Evolutionary conservation across 2,888 invertebrate species (phyloP), one percentile per base, ranked within the genome.

Genomic region (Acanthosepion pharaonis): DNA sequence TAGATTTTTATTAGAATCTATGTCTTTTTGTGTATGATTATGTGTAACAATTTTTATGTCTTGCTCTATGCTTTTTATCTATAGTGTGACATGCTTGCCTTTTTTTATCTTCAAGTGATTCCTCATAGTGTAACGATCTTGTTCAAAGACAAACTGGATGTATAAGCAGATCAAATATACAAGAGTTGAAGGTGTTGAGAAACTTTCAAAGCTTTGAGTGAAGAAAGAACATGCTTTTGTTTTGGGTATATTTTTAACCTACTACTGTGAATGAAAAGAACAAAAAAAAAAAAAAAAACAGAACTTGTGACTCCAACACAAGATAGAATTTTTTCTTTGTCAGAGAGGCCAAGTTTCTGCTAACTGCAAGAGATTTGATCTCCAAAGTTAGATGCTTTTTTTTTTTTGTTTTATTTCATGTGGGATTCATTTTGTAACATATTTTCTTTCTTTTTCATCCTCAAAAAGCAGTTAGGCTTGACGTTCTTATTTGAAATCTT

Each of bases 151-250:
- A 78, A 33, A 78, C 33, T 33, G 15, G 78, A 78, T 78, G 9
- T 78, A 78, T 28, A 78, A n/a, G 78, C n/a, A 78, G 78, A 78
- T 78, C 8, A 78, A n/a, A 78, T 78, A 78, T 78, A 78, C 6
- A 78, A 78, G 78, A n/a, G 28, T 78, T 78, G 78, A n/a, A 33
- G 78, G 78, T 78, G 78, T 78, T 78, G 78, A 78, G 78, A 78
- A 15, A 78, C 78, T 78, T 78, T 78, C 78, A n/a, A 78, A 78
- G 78, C n/a, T 78, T 78, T 33, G 15, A 78, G 78, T n/a, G 33
- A 33, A 33, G 78, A 33, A 11, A n/a, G 28, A 78, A n/a, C 15
- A 23, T 78, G n/a, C n/a, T 9, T n/a, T 78, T 78, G n/a, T 78
- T 78, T 78, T n/a, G 1, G 2, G n/a, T 78, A 78, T 78, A 78